Base-by-base conservation (phyloP, 2,113 vertebrate genomes). In the Verasper variegatus region DNA sequence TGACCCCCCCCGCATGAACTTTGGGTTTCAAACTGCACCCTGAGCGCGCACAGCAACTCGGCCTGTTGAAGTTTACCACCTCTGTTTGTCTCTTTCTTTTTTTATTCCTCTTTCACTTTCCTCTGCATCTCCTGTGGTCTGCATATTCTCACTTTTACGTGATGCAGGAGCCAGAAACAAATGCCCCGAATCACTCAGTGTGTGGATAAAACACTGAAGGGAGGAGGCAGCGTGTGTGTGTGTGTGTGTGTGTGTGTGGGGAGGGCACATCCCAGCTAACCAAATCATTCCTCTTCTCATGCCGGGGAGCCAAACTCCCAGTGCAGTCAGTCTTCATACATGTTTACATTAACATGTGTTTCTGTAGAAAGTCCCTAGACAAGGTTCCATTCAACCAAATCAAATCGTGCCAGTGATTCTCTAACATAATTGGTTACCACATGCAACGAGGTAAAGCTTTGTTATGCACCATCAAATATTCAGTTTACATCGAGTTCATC, bases 391-490 rank as follows among this genome's bases (percentile, higher is more conserved):
- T 67, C 21, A 69, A 31, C 23, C 61, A 72, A 83, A 76, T 78
- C 52, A 54, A 66, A 83, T 79, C 78, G 52, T 10, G 27, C 40
- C 61, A 14, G 47, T 27, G 63, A 42, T 63, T 83, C 64, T 74
- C 54, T 3, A 49, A 78, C 68, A 66, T 74, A 71, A 83, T 57
- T 27, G 35, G 17, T 55, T 63, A n/a, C 64, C 63, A 79, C 65
- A 66, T 76, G 56, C 49, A 68, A 59, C 73, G 13, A 42, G 26
- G 26, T 57, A 86, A 73, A 81, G 74, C 79, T 83, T 81, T 76
- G 74, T 81, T 71, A 69, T 52, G 65, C 35, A n/a, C 9, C 59
- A 80, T 85, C 67, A 87, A 74, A 87, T 86, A 89, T 87, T 81
- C 62, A 87, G 26, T 69, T 60, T 79, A 77, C 61, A 78, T 70